A percentile compares a stretch with the other conserved stretches of the same genome.
Conservation (phyloP, 1,140 invertebrate genomes). For the Plodia interpunctella region DNA sequence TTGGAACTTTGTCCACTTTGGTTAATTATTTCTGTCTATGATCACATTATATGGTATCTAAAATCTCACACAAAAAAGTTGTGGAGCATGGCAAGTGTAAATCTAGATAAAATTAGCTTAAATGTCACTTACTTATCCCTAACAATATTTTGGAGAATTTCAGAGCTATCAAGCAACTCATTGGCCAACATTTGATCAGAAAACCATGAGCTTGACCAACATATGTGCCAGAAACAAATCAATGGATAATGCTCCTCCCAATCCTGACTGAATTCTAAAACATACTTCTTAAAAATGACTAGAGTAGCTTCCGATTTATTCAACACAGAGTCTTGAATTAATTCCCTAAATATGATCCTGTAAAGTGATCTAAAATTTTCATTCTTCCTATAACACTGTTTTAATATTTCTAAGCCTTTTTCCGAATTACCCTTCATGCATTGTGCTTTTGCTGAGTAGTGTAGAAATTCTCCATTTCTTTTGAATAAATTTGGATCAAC, state of each 20-base stretch:
- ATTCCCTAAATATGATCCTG: slow-evolving; percentile 58
- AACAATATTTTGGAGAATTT: slow-evolving; percentile 44
- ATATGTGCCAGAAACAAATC: slow-evolving; percentile 65
- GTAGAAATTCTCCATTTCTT: slow-evolving; percentile 57
- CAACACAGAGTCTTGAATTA: slow-evolving; percentile 59
- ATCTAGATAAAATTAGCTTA: slow-evolving; percentile 6
- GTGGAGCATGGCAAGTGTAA: no score
- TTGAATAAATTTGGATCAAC: slow-evolving; percentile 40
- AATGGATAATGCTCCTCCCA: slow-evolving; percentile 59
- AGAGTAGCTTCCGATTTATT: slow-evolving; percentile 64
- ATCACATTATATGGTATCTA: no score
- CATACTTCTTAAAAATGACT: slow-evolving; percentile 64
- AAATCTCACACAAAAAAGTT: no score
- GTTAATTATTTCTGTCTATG: no score
- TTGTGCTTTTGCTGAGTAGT: slow-evolving; percentile 62
- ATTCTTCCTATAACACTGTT: slow-evolving; percentile 45
- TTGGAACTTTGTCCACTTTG: no score
- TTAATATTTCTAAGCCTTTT: slow-evolving; percentile 54
- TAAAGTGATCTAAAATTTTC: slow-evolving; percentile 48
- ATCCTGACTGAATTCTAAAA: slow-evolving; percentile 48
- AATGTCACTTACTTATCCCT: slow-evolving; percentile 52
- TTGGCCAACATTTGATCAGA: slow-evolving; percentile 62
- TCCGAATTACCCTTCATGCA: slow-evolving; percentile 66
- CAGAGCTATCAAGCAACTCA: slow-evolving; percentile 51
- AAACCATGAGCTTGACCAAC: slow-evolving; percentile 65